A percentile compares a stretch with the other conserved stretches of the same genome.
phyloP scores from a whole-genome alignment of 2,113 vertebrate genomes.

The Onychostoma macrolepis region DNA sequence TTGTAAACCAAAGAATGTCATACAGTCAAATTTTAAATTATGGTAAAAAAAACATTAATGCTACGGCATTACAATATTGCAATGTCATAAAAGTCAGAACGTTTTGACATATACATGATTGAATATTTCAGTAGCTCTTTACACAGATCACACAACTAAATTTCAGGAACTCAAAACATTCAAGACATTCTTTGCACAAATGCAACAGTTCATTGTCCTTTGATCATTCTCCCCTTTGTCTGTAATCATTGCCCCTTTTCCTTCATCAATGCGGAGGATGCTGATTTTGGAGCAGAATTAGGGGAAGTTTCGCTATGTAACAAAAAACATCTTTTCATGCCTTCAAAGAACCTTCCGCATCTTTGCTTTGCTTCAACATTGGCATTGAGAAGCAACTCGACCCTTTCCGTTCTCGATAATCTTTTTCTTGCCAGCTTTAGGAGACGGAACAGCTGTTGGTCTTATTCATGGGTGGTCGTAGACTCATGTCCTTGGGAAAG shows the following conservation, averaged over 20 bases:
- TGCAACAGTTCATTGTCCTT: constrained; percentile 1
- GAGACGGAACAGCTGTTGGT: constrained; percentile 90
- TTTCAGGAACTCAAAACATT: constrained; percentile 19
- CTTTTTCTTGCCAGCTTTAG: constrained; percentile 60
- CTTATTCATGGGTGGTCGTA: constrained; percentile 90
- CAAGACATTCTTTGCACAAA: background rate
- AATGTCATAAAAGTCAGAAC: background rate
- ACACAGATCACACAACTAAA: constrained; percentile 15
- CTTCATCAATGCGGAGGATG: background rate
- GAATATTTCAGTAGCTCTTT: background rate
- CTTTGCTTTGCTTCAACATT: background rate
- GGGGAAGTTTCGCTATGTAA: background rate
- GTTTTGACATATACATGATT: background rate
- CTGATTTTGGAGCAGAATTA: constrained; percentile 20
- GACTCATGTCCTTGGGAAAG: constrained; percentile 78
- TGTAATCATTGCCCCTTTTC: background rate
- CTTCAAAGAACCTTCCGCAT: background rate
- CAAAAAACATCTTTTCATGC: background rate
- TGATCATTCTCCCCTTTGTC: background rate
- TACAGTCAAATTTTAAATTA: background rate
- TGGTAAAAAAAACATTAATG: background rate
- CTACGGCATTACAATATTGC: background rate
- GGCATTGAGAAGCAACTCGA: background rate
- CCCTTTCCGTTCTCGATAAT: background rate
- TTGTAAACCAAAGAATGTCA: constrained; percentile 14